These are phyloP conservation scores for Porites divaricata DNA, from an alignment of 92 coral and sea anemone genomes.

Conservation along the genomic window DNA sequence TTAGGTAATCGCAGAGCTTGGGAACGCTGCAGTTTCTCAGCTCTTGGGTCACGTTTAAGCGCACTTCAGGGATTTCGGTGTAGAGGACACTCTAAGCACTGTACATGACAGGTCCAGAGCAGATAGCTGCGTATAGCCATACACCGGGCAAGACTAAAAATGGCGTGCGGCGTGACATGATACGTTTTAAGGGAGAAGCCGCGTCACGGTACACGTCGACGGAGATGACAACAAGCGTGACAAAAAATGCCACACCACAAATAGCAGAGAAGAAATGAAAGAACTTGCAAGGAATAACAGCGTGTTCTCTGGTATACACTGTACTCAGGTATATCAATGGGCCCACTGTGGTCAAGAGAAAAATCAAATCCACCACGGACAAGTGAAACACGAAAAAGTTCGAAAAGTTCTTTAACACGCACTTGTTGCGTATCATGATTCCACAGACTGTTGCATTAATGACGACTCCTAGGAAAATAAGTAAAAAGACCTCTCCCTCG, in stretches of 20 bases:
- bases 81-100: constrained; percentile 37
- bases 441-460: not conserved
- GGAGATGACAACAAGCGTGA: not conserved
- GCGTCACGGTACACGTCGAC: not conserved
- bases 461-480: not conserved
- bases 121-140: constrained; percentile 48
- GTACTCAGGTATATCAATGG: not conserved
- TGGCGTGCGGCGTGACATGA: not conserved
- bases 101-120: constrained; percentile 43
- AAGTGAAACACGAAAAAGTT: constrained; percentile 4
- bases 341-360: not conserved
- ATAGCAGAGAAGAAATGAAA: not conserved
- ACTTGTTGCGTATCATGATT: not conserved
- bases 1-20: constrained; percentile 45
- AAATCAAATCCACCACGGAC: constrained; percentile 1
- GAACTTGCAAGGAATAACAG: not conserved
- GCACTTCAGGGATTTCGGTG: constrained; percentile 42
- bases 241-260: not conserved
- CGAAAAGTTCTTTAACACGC: not conserved
- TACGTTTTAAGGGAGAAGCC: not conserved
- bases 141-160: not conserved
- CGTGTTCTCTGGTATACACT: not conserved
- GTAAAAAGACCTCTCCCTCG: not conserved
- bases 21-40: not conserved
- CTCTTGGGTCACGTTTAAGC: not conserved